Evolutionary conservation across 2,888 invertebrate species (phyloP).

Genomic region (Apamea epomidion): DNA sequence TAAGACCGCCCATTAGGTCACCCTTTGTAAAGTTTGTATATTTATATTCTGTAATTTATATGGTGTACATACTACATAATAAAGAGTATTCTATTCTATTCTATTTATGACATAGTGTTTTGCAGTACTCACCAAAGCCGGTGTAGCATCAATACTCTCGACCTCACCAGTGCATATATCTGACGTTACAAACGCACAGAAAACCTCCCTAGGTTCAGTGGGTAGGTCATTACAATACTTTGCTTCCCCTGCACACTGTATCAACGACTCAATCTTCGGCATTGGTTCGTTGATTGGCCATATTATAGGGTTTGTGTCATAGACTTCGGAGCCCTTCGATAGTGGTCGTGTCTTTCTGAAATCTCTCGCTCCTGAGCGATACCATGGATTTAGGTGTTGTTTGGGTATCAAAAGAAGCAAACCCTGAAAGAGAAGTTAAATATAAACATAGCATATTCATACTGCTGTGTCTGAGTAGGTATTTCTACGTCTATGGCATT

Average conservation of each 20-base stretch:
- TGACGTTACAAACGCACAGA: conserved; percentile 92
- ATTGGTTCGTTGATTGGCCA: conserved; percentile 93
- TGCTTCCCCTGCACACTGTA: conserved; percentile 92
- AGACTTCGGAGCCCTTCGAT: conserved; percentile 91
- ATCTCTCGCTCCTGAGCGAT: conserved; percentile 87
- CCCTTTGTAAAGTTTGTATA: too few species aligned
- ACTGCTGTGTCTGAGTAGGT: not conserved
- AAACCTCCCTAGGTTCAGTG: conserved; percentile 91
- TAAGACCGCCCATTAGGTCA: too few species aligned
- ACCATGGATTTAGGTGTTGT: conserved; percentile 81
- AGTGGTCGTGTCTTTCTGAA: conserved; percentile 89
- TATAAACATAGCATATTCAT: not conserved
- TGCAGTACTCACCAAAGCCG: conserved; percentile 90
- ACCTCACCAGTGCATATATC: conserved; percentile 90
- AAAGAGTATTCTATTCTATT: not conserved
- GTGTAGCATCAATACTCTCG: conserved; percentile 90
- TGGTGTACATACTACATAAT: too few species aligned
- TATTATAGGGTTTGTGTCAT: conserved; percentile 91
- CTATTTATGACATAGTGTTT: not conserved
- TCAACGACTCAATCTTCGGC: conserved; percentile 91
- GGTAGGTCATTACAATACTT: conserved; percentile 92
- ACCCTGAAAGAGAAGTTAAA: conserved; percentile 79
- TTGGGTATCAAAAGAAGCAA: conserved; percentile 88
- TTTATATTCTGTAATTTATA: too few species aligned
- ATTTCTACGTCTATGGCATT: not conserved